Base-by-base conservation (phyloP, 2,888 invertebrate species). In the Rhorus exstirpatorius region DNA sequence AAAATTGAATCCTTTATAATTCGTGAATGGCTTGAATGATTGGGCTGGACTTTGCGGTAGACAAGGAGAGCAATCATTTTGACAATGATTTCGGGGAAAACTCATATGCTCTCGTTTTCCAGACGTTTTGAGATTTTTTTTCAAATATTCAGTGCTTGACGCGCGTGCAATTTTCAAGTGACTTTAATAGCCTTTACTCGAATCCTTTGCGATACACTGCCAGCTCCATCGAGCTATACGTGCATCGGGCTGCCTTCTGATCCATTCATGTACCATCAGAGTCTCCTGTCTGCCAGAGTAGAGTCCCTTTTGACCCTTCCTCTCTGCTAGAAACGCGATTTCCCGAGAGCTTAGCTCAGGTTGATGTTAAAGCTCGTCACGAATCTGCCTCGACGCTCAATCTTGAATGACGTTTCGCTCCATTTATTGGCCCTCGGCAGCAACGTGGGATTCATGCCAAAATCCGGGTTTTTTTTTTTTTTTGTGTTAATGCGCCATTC, bases 371-470 rank as follows among this genome's bases (percentile, higher is more conserved):
- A 76, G 60, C 46, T 49, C 44, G 41, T 74, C 49, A 41, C 61
- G 67, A 82, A 82, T 79, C 63, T 79, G 70, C 74, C 82, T 74
- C 79, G 75, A 67, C 63, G 72, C 83, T 82, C 79, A 79, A 81
- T 84, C 80, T 84, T 71, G 65, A 75, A 82, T 63, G 74, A 84
- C 84, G 84, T 86, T 86, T 72, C 85, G 86, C 72, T 78, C 85
- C 86, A 85, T 87, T 88, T 87, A 85, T 86, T 86, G 85, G 84
- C 67, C 65, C 79, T 19, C 72, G 68, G 84, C 83, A 83, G 83
- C 83, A 84, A 76, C 81, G 85, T 88, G 87, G 87, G 89, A 89
- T 84, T 74, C 81, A 81, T 87, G 88, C 89, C 90, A 91, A 89
- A 86, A 88, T 86, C 79, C 86, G 53, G 58, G 38, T 44, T 46